These are phyloP conservation scores for Mizuhopecten yessoensis DNA, from an alignment of 1,140 invertebrate genomes.

Conservation along the genomic window DNA sequence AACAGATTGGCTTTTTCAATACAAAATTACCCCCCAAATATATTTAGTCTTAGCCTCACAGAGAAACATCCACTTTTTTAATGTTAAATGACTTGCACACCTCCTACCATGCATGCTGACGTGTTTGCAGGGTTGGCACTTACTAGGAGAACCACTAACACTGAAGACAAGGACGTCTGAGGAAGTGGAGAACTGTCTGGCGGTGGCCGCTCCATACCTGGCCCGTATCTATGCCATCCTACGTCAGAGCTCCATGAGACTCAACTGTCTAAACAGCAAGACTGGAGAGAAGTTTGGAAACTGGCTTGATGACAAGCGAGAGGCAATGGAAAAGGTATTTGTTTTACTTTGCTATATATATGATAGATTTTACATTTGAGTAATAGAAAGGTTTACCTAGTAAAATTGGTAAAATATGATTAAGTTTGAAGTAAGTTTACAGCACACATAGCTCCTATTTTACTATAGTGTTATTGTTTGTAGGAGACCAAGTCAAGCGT, in stretches of 20 bases:
- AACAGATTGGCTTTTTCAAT: too few relatives aligned
- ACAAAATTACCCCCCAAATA: too few relatives aligned
- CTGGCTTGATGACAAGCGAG: conserved; percentile 66
- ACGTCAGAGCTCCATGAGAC: conserved; percentile 74
- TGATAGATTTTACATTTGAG: too few relatives aligned
- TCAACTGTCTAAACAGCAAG: conserved; percentile 71
- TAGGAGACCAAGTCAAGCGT: conserved; percentile 62
- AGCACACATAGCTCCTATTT: too few relatives aligned
- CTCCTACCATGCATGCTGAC: too few relatives aligned
- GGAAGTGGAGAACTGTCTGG: conserved; percentile 66
- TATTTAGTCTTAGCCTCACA: too few relatives aligned
- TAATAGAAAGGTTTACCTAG: too few relatives aligned
- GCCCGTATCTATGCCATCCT: conserved; percentile 75
- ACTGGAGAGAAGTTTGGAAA: conserved; percentile 71
- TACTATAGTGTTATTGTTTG: conserved; percentile 36
- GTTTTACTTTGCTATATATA: neutral
- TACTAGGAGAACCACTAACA: conserved; percentile 65
- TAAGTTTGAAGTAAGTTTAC: too few relatives aligned
- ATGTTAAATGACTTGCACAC: too few relatives aligned
- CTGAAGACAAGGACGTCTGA: conserved; percentile 66
- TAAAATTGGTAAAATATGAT: too few relatives aligned
- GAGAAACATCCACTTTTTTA: too few relatives aligned
- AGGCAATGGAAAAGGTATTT: conserved; percentile 60
- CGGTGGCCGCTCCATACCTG: conserved; percentile 72
- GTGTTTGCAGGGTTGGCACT: conserved; percentile 76